Conservation (phyloP, 2,888 invertebrate species). For the Apodemia mormo region DNA sequence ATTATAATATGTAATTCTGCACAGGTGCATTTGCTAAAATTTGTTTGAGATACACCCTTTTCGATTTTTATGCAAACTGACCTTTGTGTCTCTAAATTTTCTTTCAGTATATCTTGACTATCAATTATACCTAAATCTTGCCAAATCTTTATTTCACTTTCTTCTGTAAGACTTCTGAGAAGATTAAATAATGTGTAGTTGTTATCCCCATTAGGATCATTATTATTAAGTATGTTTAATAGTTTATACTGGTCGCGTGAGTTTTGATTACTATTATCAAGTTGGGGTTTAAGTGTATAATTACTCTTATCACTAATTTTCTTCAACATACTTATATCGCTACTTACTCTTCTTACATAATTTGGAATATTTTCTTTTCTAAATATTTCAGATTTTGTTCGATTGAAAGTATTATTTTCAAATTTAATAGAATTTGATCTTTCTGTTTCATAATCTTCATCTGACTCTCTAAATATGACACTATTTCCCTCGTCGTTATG, state of each 20-base stretch:
- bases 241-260: background rate
- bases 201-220: slow-evolving; percentile 5
- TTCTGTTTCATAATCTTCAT: background rate
- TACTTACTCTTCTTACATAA: background rate
- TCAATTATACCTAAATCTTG: slow-evolving; percentile 58
- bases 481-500: background rate
- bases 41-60: slow-evolving; percentile 58
- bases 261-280: background rate
- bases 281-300: background rate
- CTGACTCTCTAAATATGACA: background rate
- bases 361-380: background rate
- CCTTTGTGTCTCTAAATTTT: slow-evolving; percentile 40
- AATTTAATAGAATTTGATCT: background rate
- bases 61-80: slow-evolving; percentile 56
- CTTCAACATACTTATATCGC: background rate
- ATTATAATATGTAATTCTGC: slow-evolving; percentile 61
- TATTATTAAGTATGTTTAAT: slow-evolving; percentile 42
- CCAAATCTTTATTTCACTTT: slow-evolving; percentile 57
- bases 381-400: background rate
- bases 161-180: slow-evolving; percentile 61
- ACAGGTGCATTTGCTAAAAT: slow-evolving; percentile 65
- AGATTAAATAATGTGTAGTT: slow-evolving; percentile 52
- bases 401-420: background rate
- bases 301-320: background rate
- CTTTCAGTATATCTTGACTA: slow-evolving; percentile 51